phyloP scores from a whole-genome alignment of 2,888 invertebrate genomes.

The Muschampia plurimacula region DNA sequence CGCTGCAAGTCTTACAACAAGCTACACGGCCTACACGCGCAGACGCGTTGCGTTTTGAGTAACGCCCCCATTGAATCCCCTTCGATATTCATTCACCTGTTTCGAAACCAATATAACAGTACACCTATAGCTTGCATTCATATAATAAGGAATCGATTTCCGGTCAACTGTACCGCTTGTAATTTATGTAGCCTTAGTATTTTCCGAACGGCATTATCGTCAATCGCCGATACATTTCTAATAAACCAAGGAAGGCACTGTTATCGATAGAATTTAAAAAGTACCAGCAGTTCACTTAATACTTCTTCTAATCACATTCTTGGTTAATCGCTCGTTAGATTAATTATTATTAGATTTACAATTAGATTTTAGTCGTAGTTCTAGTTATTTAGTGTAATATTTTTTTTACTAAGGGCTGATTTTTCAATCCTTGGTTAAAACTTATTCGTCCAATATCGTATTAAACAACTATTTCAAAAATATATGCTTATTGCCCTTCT shows the following conservation, averaged over 20 bases:
- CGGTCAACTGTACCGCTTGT: slow-evolving; percentile 72
- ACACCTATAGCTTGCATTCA: slow-evolving; percentile 72
- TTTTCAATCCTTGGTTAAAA: too few relatives aligned
- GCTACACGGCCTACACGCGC: slow-evolving; percentile 8
- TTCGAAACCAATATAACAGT: slow-evolving; percentile 66
- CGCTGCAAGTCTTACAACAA: not conserved
- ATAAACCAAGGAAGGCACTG: slow-evolving; percentile 52
- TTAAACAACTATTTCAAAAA: too few relatives aligned
- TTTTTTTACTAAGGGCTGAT: too few relatives aligned
- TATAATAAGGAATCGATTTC: slow-evolving; percentile 84
- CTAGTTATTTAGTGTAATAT: too few relatives aligned
- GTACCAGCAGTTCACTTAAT: not conserved
- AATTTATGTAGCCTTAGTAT: slow-evolving; percentile 77
- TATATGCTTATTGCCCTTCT: too few relatives aligned
- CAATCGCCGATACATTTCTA: slow-evolving; percentile 82
- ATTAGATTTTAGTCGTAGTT: not conserved
- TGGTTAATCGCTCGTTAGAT: not conserved
- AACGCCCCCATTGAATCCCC: slow-evolving; percentile 61
- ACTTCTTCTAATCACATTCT: not conserved
- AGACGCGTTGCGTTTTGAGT: slow-evolving; percentile 40
- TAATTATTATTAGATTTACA: not conserved
- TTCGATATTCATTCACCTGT: slow-evolving; percentile 66
- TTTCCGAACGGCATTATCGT: slow-evolving; percentile 86
- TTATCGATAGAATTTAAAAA: slow-evolving; percentile 34
- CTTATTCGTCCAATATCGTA: too few relatives aligned